Evolutionary conservation across 2,888 invertebrate species (phyloP).

Genomic region (Acanthosepion lycidas): DNA sequence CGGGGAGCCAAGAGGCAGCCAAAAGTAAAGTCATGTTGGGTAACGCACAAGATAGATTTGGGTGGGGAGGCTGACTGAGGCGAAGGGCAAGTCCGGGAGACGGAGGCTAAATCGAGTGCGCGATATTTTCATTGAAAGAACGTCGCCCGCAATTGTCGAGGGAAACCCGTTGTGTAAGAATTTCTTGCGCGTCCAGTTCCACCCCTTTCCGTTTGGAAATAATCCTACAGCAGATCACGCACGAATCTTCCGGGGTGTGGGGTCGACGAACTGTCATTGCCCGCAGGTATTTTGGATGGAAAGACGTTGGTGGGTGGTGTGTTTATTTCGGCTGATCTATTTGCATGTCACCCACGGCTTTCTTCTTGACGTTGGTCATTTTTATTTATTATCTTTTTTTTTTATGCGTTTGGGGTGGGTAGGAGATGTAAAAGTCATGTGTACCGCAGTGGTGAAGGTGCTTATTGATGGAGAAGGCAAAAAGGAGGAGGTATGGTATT

Average conservation of each 20-base stretch:
- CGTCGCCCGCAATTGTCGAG: not conserved
- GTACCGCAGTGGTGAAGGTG: not conserved
- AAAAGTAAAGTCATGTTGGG: not conserved
- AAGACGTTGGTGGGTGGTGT: not conserved
- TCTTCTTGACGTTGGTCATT: not conserved
- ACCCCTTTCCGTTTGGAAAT: not conserved
- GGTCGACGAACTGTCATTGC: not conserved
- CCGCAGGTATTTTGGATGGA: not conserved
- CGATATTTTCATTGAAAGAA: constrained; percentile 15
- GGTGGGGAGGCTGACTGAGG: not conserved
- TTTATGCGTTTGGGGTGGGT: not conserved
- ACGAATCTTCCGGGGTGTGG: not conserved
- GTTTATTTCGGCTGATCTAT: not conserved
- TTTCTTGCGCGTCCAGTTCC: not conserved
- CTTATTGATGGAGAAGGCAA: not conserved
- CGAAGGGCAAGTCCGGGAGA: not conserved
- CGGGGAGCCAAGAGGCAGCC: not conserved
- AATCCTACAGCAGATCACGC: constrained; percentile 33
- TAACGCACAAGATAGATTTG: not conserved
- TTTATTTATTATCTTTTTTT: not conserved
- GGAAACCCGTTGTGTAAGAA: not conserved
- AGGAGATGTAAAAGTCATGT: not conserved
- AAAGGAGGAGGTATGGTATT: not conserved
- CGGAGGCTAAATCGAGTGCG: not conserved
- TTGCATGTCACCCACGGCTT: constrained; percentile 15